Evolutionary conservation across 2,888 invertebrate species (phyloP).

Genomic region (Dyspetes luteomarginatus): DNA sequence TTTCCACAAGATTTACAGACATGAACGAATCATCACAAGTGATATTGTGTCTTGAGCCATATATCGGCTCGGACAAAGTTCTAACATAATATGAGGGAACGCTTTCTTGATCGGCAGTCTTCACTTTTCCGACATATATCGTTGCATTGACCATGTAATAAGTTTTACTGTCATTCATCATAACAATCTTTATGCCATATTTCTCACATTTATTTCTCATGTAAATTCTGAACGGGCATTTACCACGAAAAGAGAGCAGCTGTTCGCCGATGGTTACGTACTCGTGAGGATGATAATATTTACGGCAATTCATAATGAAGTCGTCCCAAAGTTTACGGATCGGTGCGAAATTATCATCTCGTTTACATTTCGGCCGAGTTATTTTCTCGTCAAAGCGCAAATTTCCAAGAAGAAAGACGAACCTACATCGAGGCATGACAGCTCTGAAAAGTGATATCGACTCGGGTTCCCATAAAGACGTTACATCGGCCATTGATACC

Average conservation of each 20-base stretch:
- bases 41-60: slow-evolving; percentile 56
- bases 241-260: slow-evolving; percentile 69
- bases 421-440: neutral
- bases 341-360: slow-evolving; percentile 54
- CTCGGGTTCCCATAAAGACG: no score
- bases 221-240: slow-evolving; percentile 68
- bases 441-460: neutral
- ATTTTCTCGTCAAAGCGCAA: slow-evolving; percentile 55
- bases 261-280: slow-evolving; percentile 70
- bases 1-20: slow-evolving; percentile 60
- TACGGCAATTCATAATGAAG: slow-evolving; percentile 56
- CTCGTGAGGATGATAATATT: slow-evolving; percentile 48
- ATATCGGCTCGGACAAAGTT: slow-evolving; percentile 61
- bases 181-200: slow-evolving; percentile 70
- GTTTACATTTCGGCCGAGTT: slow-evolving; percentile 18
- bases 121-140: slow-evolving; percentile 56
- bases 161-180: slow-evolving; percentile 63
- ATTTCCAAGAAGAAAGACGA: slow-evolving; percentile 23
- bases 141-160: slow-evolving; percentile 57
- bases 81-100: slow-evolving; percentile 63
- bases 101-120: slow-evolving; percentile 34
- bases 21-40: slow-evolving; percentile 70
- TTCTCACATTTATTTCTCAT: slow-evolving; percentile 70
- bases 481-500: no score
- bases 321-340: slow-evolving; percentile 57